Conservation (phyloP, 2,113 vertebrate genomes). For the Anoura caudifer region DNA sequence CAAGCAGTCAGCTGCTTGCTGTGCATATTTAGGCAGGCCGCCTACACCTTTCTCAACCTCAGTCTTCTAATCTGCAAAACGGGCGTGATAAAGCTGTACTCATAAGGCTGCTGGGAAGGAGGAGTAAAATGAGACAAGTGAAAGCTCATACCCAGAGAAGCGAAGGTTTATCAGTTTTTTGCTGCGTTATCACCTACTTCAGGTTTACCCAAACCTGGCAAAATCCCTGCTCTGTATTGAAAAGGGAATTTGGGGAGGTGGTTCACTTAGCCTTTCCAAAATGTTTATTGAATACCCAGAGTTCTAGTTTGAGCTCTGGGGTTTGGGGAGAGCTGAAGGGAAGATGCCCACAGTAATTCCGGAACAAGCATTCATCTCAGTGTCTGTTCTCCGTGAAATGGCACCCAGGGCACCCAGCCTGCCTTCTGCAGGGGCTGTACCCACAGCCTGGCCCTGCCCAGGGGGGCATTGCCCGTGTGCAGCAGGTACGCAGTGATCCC, state of each 20-base stretch:
- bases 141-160: neutral
- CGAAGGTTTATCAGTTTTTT: neutral
- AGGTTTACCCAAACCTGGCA: neutral
- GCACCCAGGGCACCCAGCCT: neutral
- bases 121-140: neutral
- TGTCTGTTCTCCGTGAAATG: neutral
- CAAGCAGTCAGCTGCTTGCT: neutral
- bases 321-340: neutral
- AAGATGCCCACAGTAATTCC: neutral
- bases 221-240: neutral
- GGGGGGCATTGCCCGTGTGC: neutral
- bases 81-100: neutral
- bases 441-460: neutral
- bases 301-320: neutral
- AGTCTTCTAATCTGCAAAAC: constrained; percentile 69
- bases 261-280: neutral
- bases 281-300: neutral
- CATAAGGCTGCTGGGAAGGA: neutral
- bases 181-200: neutral
- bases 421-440: neutral
- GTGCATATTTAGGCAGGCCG: neutral
- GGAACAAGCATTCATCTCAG: neutral
- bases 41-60: constrained; percentile 23
- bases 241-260: neutral
- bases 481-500: neutral